Percentiles rank a stretch among this genome's conserved stretches.
phyloP scores from a whole-genome alignment of 2,888 invertebrate species.

The Phortica okadai region DNA sequence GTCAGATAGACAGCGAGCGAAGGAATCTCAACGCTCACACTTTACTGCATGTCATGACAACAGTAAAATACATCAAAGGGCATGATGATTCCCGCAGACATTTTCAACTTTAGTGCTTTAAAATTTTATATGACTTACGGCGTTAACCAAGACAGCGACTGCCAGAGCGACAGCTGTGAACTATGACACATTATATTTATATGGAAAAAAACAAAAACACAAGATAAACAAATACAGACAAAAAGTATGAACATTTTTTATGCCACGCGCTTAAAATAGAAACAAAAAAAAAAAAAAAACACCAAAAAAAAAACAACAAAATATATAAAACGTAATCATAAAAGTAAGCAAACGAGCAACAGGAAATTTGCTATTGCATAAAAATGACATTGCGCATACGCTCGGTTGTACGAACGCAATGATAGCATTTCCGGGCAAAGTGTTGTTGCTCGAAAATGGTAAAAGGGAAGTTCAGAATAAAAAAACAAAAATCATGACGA shows the following conservation, averaged over 20 bases:
- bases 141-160: neutral
- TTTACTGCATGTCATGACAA: slow-evolving; percentile 14
- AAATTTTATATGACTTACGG: slow-evolving; percentile 15
- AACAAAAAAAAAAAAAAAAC: neutral
- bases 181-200: neutral
- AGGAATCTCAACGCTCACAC: neutral
- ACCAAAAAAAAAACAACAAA: neutral
- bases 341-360: slow-evolving; percentile 24
- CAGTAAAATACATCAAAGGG: slow-evolving; percentile 9
- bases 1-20: neutral
- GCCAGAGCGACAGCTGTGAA: neutral
- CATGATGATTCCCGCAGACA: neutral
- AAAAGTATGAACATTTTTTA: neutral
- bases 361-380: slow-evolving; percentile 30
- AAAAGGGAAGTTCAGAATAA: neutral
- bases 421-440: neutral
- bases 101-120: slow-evolving; percentile 15
- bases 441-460: too few species aligned
- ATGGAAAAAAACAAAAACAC: neutral
- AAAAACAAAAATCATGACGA: neutral
- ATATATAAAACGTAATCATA: slow-evolving; percentile 24
- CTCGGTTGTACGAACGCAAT: neutral
- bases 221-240: neutral
- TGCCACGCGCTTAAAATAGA: neutral
- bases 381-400: slow-evolving; percentile 24